phyloP scores from a whole-genome alignment of 2,888 invertebrate species.

The Dicranocentrus wangi region DNA sequence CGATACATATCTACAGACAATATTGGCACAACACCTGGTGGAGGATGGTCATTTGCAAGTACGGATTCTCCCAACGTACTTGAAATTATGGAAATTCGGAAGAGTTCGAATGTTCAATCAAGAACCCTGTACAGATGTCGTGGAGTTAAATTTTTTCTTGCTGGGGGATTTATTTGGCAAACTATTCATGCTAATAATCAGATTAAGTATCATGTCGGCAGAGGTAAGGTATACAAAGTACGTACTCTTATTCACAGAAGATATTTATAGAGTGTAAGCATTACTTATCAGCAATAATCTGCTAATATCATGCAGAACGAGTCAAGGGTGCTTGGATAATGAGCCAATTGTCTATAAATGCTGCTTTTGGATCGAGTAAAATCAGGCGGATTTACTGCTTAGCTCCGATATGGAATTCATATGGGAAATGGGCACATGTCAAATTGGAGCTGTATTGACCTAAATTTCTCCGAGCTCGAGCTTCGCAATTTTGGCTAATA shows the following conservation, averaged over 20 bases:
- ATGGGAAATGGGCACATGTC: conserved; percentile 40
- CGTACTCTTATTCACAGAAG: neutral
- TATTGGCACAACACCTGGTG: too few species aligned
- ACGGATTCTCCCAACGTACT: too few species aligned
- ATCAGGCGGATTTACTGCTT: conserved; percentile 56
- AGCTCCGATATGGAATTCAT: conserved; percentile 61
- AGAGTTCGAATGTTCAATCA: too few species aligned
- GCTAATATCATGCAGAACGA: neutral
- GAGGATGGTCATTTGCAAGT: neutral
- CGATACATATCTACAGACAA: neutral
- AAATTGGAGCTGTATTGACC: conserved; percentile 9
- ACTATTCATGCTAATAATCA: conserved; percentile 23
- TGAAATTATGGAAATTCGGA: too few species aligned
- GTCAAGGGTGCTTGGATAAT: neutral
- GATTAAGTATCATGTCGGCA: conserved; percentile 33
- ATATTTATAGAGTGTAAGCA: neutral
- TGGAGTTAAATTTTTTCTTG: conserved; percentile 61
- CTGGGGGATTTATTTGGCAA: conserved; percentile 64
- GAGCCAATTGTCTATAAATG: neutral
- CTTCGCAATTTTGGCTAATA: too few species aligned
- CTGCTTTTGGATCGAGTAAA: too few species aligned
- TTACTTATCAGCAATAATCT: neutral
- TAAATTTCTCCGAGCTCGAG: too few species aligned
- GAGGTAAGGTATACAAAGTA: conserved; percentile 39
- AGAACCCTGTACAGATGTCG: too few species aligned